phyloP scores from a whole-genome alignment of 2,797 vertebrate genomes.

The Helicolenus hilgendorfi region DNA sequence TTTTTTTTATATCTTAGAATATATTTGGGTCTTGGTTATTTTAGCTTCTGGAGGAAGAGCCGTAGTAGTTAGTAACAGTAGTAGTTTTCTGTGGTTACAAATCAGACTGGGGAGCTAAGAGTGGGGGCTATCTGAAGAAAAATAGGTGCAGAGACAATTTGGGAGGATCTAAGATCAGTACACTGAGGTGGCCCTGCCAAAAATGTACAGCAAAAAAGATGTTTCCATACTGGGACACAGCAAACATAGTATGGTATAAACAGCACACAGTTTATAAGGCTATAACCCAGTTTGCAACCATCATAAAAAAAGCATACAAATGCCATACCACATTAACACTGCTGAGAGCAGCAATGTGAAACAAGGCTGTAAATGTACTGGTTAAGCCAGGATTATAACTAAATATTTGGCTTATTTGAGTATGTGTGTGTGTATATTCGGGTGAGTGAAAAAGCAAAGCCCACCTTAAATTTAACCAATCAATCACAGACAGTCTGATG shows the following conservation, averaged over 20 bases:
- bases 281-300: conserved; percentile 6
- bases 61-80: neutral
- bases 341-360: neutral
- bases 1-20: conserved; percentile 19
- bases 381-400: neutral
- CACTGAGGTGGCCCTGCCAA: neutral
- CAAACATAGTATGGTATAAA: neutral
- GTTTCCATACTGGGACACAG: neutral
- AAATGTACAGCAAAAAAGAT: neutral
- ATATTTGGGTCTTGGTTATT: conserved; percentile 61
- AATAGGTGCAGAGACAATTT: neutral
- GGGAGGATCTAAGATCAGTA: neutral
- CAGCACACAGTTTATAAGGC: neutral
- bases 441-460: neutral
- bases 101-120: neutral
- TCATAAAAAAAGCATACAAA: neutral
- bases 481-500: neutral
- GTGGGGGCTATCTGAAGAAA: neutral
- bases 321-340: neutral
- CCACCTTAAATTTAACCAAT: neutral
- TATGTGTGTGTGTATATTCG: neutral
- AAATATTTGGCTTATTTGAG: neutral
- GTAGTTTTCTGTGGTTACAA: conserved; percentile 19
- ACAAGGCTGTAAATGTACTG: neutral
- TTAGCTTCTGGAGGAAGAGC: conserved; percentile 27